Base-by-base conservation (phyloP, 1,140 invertebrate species). In the Anastrepha obliqua region DNA sequence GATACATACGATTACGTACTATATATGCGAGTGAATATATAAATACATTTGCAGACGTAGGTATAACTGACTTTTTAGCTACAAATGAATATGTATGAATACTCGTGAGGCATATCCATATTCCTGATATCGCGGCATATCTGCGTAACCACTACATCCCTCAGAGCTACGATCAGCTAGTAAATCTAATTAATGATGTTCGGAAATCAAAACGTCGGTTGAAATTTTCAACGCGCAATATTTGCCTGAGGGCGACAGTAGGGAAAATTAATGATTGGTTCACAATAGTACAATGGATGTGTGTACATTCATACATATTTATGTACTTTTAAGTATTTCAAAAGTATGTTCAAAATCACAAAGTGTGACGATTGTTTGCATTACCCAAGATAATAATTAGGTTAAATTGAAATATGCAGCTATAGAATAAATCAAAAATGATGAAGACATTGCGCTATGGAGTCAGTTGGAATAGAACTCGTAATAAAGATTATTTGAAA, bases 101-200 rank as follows among this genome's bases (percentile, higher is more conserved):
- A 29, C 42, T 74, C 42, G 15, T 44, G 11, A 55, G 6, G 51
- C 51, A 55, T 8, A 55, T 55, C 11, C 51, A 55, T 55, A 62
- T 62, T 17, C 4, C 8, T 13, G 5, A 17, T 17, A 62, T 15
- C 9, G 9, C 15, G 60, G 15, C 60, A 62, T 62, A 62, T 5
- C 15, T 62, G 60, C 15, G 60, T 62, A 17, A 3, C n/a, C 47
- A n/a, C 55, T 20, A n/a, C 74, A 17, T 39, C 74, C 74, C 74
- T 51, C 47, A 11, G 8, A n/a, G 47, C n/a, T 20, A 1, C 20
- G 74, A 81, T 81, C 47, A 2, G 3, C n/a, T 15, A 44, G 47
- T 81, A 81, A 81, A 42, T 81, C 51, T 81, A 81, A 81, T 55
- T 81, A 81, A 81, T 81, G 74, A 81, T 81, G 47, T 81, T 81